Conservation (phyloP, 2,113 vertebrate genomes). For the Ochotona curzoniae region DNA sequence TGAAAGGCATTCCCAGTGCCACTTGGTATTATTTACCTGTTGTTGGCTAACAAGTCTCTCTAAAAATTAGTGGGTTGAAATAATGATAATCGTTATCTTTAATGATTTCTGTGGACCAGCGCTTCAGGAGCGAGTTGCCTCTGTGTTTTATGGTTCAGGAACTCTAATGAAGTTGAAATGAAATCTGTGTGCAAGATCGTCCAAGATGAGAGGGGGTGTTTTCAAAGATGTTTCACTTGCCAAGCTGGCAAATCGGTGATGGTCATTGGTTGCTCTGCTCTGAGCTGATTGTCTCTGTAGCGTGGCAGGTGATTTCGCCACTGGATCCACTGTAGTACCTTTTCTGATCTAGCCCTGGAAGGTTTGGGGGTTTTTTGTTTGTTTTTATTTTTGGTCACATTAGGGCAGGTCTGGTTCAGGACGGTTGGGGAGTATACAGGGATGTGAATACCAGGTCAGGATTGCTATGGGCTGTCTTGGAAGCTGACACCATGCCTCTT, state of each 20-base stretch:
- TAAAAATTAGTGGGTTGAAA: not conserved
- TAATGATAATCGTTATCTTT: not conserved
- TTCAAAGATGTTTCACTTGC: not conserved
- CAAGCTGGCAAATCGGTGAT: not conserved
- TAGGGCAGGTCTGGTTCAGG: not conserved
- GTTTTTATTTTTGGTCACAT: no score
- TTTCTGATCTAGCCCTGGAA: not conserved
- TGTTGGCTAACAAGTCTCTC: not conserved
- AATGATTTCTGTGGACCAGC: not conserved
- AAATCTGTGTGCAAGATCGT: no score
- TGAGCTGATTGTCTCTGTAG: not conserved
- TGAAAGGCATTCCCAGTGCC: not conserved
- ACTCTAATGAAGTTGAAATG: not conserved
- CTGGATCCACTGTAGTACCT: not conserved
- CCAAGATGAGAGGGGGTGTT: not conserved
- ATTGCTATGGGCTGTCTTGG: not conserved
- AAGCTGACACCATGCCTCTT: not conserved
- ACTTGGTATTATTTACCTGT: not conserved
- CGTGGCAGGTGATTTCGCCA: not conserved
- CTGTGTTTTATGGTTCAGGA: not conserved
- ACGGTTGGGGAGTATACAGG: not conserved
- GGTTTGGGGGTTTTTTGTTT: not conserved
- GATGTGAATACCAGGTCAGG: not conserved
- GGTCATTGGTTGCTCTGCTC: not conserved
- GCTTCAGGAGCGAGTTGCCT: not conserved